Evolutionary conservation across 2,797 vertebrate species (phyloP).

Genomic region (Tenualosa ilisha): DNA sequence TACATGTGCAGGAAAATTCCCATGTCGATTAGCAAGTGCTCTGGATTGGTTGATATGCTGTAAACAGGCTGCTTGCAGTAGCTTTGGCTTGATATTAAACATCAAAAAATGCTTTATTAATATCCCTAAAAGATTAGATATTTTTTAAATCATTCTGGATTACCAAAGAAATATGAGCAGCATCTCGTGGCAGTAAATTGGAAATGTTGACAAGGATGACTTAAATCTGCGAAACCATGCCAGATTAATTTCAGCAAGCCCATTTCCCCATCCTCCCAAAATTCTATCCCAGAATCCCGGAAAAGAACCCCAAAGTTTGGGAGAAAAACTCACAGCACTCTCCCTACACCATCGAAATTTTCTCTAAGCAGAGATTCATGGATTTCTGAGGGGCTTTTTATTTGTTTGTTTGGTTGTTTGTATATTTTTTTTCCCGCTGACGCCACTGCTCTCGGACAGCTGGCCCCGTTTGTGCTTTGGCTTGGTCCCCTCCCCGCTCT

Average conservation of each 20-base stretch:
- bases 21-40: not conserved
- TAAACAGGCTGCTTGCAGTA: not conserved
- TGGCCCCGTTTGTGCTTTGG: constrained; percentile 72
- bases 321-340: constrained; percentile 32
- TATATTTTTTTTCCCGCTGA: constrained; percentile 55
- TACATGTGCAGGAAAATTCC: not conserved
- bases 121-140: constrained; percentile 10
- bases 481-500: constrained; percentile 54
- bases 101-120: not conserved
- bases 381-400: not conserved
- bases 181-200: constrained; percentile 57
- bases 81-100: constrained; percentile 18
- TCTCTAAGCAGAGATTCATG: constrained; percentile 52
- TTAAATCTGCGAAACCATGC: constrained; percentile 49
- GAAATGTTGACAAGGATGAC: constrained; percentile 55
- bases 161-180: constrained; percentile 33
- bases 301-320: constrained; percentile 47
- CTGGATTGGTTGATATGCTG: not conserved
- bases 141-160: constrained; percentile 6
- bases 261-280: constrained; percentile 27
- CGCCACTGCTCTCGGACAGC: constrained; percentile 69
- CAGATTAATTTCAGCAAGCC: constrained; percentile 53
- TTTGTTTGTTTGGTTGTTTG: constrained; percentile 17
- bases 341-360: constrained; percentile 13
- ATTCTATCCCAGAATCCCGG: constrained; percentile 28